Evolutionary conservation across 2,888 invertebrate genomes (phyloP).

Genomic region (Mimumesa dahlbomi): DNA sequence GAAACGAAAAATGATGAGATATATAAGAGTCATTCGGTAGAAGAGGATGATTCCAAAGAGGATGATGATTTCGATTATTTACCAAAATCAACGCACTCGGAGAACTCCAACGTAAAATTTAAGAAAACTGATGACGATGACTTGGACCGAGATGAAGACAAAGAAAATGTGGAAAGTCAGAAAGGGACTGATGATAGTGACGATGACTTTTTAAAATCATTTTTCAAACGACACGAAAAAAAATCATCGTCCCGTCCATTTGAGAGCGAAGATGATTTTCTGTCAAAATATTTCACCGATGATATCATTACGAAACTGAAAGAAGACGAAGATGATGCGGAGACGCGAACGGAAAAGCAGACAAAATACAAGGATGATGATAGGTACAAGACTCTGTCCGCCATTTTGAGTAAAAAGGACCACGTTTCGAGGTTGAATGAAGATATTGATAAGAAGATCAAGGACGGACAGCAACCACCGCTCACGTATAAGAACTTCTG

Average conservation of each 20-base stretch:
- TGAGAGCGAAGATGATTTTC: constrained; percentile 44
- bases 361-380: constrained; percentile 17
- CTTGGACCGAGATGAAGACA: background rate
- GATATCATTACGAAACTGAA: constrained; percentile 37
- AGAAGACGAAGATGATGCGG: constrained; percentile 31
- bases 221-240: constrained; percentile 13
- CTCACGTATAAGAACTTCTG: constrained; percentile 82
- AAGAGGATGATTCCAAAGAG: background rate
- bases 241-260: background rate
- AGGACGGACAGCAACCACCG: constrained; percentile 80
- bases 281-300: constrained; percentile 40
- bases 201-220: constrained; percentile 45
- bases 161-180: background rate
- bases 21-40: background rate
- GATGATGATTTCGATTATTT: constrained; percentile 11
- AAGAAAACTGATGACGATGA: no score
- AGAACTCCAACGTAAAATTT: background rate
- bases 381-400: constrained; percentile 50
- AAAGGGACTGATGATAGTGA: constrained; percentile 23
- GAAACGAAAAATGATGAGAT: constrained; percentile 26
- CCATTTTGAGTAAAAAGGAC: constrained; percentile 59
- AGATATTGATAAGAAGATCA: constrained; percentile 79
- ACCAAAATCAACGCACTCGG: background rate
- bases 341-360: constrained; percentile 22
- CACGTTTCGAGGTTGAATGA: constrained; percentile 67